Base-by-base conservation (phyloP, 2,797 vertebrate species). In the Liparis tanakae region DNA sequence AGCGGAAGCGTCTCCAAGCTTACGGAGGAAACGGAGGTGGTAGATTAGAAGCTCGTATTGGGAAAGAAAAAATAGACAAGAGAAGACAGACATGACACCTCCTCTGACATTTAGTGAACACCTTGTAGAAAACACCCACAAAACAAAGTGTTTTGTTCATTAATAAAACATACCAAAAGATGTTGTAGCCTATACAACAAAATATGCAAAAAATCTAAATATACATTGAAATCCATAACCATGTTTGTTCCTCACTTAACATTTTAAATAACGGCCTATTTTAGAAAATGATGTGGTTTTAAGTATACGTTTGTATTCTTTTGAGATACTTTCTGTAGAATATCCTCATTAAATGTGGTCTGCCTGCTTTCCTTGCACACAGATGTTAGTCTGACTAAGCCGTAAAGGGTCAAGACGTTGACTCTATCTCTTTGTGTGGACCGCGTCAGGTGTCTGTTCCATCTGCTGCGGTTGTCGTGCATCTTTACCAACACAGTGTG, bases 1-100 rank as follows among this genome's bases (percentile, higher is more conserved):
- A 74, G 71, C 71, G 51, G 17, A 39, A 59, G 6, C 30, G 5
- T 39, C n/a, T 44, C 55, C 15, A 53, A 51, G 22, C 5, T 30
- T 8, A 59, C 0, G 3, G 18, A 18, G 33, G 22, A 37, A 43
- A 43, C 59, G 2, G 22, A 37, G 7, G 7, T 1, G 18, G 9
- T 60, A 30, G 18, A 46, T 20, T 13, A 5, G 1, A 20, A 50
- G 13, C 18, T 56, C 4, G 9, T 18, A 17, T 44, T 44, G n/a
- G 10, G 17, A 43, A 57, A 50, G 53, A 64, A 43, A 64, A 25
- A 2, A 22, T 9, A 2, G 10, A 30, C 3, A 30, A 33, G 1
- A 48, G 7, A 30, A 62, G 34, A 55, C 17, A 30, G 13, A n/a
- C 10, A 25, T 39, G n/a, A 60, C 46, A 41, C 6, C 20, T n/a